phyloP scores from a whole-genome alignment of 2,113 vertebrate species.

The Amphiprion ocellaris region DNA sequence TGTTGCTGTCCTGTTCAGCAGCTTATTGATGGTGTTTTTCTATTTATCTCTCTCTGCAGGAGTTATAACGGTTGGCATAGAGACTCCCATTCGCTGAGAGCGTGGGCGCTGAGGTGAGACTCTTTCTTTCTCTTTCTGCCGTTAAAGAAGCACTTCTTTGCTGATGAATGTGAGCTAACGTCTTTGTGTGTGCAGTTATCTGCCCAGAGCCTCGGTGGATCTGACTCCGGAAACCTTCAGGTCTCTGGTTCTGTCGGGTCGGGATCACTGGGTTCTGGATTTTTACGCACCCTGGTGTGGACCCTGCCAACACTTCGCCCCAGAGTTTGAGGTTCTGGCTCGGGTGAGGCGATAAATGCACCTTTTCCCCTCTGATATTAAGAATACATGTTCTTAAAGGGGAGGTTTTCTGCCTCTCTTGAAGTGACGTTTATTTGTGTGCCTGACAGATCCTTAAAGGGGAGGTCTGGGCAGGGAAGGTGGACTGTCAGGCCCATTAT shows the following conservation, averaged over 20 bases:
- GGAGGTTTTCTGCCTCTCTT: background rate
- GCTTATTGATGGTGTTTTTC: background rate
- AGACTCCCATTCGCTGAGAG: slow-evolving; percentile 91
- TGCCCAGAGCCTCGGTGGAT: slow-evolving; percentile 90
- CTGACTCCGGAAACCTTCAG: slow-evolving; percentile 91
- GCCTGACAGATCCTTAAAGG: slow-evolving; percentile 90
- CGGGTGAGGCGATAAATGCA: slow-evolving; percentile 83
- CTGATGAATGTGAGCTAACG: background rate
- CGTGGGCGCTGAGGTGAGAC: slow-evolving; percentile 92
- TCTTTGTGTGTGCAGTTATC: slow-evolving; percentile 81
- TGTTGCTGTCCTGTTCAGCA: background rate
- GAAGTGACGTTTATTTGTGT: slow-evolving; percentile 23
- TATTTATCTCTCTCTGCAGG: slow-evolving; percentile 78
- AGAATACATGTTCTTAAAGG: too few species aligned
- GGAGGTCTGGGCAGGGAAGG: slow-evolving; percentile 92
- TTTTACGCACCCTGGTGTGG: slow-evolving; percentile 99
- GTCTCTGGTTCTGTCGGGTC: slow-evolving; percentile 89
- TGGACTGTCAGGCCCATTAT: slow-evolving; percentile 93
- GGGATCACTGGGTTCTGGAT: slow-evolving; percentile 95
- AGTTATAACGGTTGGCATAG: slow-evolving; percentile 94
- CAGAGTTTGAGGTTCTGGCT: slow-evolving; percentile 95
- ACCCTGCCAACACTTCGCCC: slow-evolving; percentile 95
- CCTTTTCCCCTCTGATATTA: too few species aligned
- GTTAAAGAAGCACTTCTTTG: too few species aligned
- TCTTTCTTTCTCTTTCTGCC: background rate